Evolutionary conservation across 30 jellyfish, hydroid and myxozoan species (phyloP).

Genomic region (Chrysaora quinquecirrha): DNA sequence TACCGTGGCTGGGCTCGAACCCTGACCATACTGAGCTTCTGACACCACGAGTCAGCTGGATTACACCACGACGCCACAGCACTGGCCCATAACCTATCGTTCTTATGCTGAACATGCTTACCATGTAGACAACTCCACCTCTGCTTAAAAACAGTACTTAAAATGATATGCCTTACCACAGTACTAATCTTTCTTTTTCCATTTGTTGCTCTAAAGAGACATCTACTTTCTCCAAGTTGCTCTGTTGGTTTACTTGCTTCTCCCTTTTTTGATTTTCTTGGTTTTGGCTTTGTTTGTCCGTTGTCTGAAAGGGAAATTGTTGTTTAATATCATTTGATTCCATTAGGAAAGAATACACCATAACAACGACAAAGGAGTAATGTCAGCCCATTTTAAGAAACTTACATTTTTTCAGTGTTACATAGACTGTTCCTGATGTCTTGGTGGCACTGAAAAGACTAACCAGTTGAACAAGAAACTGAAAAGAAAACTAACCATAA

Average conservation of each 20-base stretch:
- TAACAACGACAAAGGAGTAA: too few relatives aligned
- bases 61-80: too few relatives aligned
- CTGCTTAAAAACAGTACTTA: too few relatives aligned
- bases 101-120: too few relatives aligned
- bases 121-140: too few relatives aligned
- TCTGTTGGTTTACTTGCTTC: slow-evolving; percentile 79
- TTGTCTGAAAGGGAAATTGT: slow-evolving; percentile 59
- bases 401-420: slow-evolving; percentile 91
- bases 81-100: too few relatives aligned
- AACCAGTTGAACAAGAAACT: slow-evolving; percentile 87
- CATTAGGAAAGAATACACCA: too few relatives aligned
- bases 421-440: slow-evolving; percentile 79
- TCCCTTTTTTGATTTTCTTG: slow-evolving; percentile 65
- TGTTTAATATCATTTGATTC: too few relatives aligned
- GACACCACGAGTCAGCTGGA: too few relatives aligned
- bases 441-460: slow-evolving; percentile 64
- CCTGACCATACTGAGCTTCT: too few relatives aligned
- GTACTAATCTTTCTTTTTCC: slow-evolving; percentile 91
- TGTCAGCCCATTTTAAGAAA: too few relatives aligned
- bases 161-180: slow-evolving; percentile 70
- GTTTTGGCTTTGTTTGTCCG: slow-evolving; percentile 95
- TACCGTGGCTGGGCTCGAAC: too few relatives aligned
- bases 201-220: slow-evolving; percentile 94
- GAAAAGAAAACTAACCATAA: slow-evolving; percentile 28
- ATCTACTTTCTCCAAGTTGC: slow-evolving; percentile 87